Conservation (phyloP, 2,113 vertebrate species). For the Talpa occidentalis region DNA sequence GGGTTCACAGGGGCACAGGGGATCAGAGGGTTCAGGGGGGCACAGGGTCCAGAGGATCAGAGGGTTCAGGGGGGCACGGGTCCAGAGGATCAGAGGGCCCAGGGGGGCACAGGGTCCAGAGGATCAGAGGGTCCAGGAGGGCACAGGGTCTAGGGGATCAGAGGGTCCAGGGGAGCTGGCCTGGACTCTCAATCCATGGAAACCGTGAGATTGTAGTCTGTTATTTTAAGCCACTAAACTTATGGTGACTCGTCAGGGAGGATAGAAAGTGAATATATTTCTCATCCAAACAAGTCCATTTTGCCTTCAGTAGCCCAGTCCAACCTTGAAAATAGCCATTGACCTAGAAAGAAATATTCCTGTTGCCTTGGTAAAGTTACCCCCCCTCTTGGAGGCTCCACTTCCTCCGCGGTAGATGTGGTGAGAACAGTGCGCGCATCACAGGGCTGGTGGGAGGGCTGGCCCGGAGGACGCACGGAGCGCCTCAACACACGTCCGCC, state of each 20-base stretch:
- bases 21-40: too few species aligned
- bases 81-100: too few species aligned
- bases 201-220: neutral
- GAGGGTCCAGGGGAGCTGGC: neutral
- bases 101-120: too few species aligned
- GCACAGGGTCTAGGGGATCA: too few species aligned
- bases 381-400: neutral
- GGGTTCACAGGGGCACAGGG: too few species aligned
- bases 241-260: neutral
- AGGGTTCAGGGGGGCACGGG: too few species aligned
- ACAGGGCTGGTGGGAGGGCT: neutral
- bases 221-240: neutral
- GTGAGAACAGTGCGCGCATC: accelerated
- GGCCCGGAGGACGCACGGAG: accelerated
- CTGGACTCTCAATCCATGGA: neutral
- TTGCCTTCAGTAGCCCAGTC: neutral
- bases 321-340: neutral
- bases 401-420: neutral
- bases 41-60: too few species aligned
- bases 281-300: neutral
- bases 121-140: too few species aligned
- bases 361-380: neutral
- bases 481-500: too few species aligned
- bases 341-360: neutral
- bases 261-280: neutral